phyloP scores from a whole-genome alignment of 2,888 invertebrate species.

The Platerodrilus igneus region DNA sequence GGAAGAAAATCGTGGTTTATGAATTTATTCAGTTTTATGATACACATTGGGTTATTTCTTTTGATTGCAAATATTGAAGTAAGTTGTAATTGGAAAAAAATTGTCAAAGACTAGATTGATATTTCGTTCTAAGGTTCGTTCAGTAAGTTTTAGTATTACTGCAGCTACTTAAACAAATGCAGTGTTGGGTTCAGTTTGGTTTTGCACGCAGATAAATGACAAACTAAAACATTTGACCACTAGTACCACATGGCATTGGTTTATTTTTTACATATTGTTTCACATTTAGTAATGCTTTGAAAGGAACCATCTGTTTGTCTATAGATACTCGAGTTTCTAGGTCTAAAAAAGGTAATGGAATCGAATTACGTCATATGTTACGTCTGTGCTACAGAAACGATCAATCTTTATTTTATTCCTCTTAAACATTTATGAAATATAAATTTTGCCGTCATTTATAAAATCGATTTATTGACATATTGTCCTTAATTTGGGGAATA shows the following conservation, averaged over 20 bases:
- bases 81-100: constrained; percentile 1
- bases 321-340: too few species aligned
- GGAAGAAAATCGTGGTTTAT: constrained; percentile 13
- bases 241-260: constrained; percentile 30
- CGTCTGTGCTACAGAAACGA: too few species aligned
- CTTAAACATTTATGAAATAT: too few species aligned
- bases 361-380: too few species aligned
- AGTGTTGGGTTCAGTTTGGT: constrained; percentile 21
- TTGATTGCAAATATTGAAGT: constrained; percentile 22
- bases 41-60: constrained; percentile 6
- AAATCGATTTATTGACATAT: too few species aligned
- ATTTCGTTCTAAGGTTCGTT: constrained; percentile 18
- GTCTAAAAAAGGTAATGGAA: too few species aligned
- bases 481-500: too few species aligned
- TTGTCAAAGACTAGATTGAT: constrained; percentile 15
- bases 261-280: constrained; percentile 21
- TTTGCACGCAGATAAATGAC: constrained; percentile 34
- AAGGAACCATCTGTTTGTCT: too few species aligned
- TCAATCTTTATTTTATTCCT: too few species aligned
- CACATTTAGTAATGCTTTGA: too few species aligned
- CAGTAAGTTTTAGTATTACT: constrained; percentile 17
- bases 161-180: constrained; percentile 14
- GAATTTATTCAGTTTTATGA: constrained; percentile 16
- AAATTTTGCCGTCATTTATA: too few species aligned
- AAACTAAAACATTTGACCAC: constrained; percentile 36